Evolutionary conservation across 2,113 vertebrate genomes (phyloP).

Genomic region (Verasper variegatus): DNA sequence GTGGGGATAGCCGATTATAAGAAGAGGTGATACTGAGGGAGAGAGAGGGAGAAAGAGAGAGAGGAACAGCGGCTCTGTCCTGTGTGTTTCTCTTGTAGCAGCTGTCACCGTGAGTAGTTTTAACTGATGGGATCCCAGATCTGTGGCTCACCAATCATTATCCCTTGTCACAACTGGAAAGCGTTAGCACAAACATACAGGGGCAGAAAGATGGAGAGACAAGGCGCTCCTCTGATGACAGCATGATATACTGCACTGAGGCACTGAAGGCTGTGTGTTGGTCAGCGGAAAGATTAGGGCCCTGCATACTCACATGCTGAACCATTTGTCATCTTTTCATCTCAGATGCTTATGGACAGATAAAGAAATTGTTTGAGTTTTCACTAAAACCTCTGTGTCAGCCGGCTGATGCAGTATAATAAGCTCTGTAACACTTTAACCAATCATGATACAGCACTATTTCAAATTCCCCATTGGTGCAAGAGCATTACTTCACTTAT

Average conservation of each 20-base stretch:
- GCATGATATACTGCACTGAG: constrained; percentile 43
- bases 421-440: neutral
- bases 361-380: constrained; percentile 23
- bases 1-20: neutral
- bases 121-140: constrained; percentile 64
- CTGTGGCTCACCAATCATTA: constrained; percentile 73
- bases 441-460: neutral
- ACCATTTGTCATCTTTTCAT: constrained; percentile 46
- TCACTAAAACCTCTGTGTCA: neutral
- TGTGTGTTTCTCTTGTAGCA: constrained; percentile 41
- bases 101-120: constrained; percentile 69
- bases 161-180: constrained; percentile 69
- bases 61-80: constrained; percentile 1
- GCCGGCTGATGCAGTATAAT: neutral
- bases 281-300: constrained; percentile 37
- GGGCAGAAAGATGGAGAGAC: constrained; percentile 45
- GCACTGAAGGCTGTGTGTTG: constrained; percentile 34
- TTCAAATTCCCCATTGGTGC: neutral
- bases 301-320: constrained; percentile 7
- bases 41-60: neutral
- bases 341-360: constrained; percentile 3
- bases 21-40: constrained; percentile 6
- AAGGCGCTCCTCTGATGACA: constrained; percentile 53
- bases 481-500: neutral
- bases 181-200: constrained; percentile 42